A percentile compares a stretch with the other conserved stretches of the same genome.
phyloP scores from a whole-genome alignment of 35 echinoderm and acorn worm species.

The Ophioderma brevispina region DNA sequence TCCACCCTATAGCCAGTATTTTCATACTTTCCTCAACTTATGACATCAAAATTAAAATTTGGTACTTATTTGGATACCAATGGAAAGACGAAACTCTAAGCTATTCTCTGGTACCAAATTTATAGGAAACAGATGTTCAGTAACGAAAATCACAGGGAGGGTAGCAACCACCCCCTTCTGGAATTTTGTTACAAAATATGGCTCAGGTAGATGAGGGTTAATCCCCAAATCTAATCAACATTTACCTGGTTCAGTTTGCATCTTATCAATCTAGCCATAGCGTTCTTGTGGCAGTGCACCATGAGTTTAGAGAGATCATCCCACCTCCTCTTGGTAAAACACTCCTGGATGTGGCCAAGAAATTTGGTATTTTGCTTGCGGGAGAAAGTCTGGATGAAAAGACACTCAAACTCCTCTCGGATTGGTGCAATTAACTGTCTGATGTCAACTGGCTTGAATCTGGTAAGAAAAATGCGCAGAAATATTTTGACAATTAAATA shows the following conservation, averaged over 20 bases:
- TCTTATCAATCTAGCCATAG: constrained; percentile 43
- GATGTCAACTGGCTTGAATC: constrained; percentile 95
- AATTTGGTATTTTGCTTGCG: constrained; percentile 85
- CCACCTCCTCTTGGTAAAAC: constrained; percentile 67
- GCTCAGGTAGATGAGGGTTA: too few species aligned
- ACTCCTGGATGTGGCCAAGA: constrained; percentile 83
- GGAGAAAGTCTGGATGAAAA: constrained; percentile 73
- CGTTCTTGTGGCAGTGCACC: constrained; percentile 63
- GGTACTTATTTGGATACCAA: too few species aligned
- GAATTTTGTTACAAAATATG: too few species aligned
- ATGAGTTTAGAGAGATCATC: constrained; percentile 79
- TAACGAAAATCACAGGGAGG: too few species aligned
- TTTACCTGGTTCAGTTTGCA: background rate
- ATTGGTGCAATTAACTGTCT: constrained; percentile 75
- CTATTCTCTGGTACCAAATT: too few species aligned
- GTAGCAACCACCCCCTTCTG: too few species aligned
- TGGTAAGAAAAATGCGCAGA: background rate
- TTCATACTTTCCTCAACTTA: too few species aligned
- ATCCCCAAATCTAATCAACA: too few species aligned
- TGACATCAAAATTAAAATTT: too few species aligned
- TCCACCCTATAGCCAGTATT: too few species aligned
- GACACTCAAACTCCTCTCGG: constrained; percentile 77
- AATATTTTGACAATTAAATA: background rate
- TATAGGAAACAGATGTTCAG: too few species aligned
- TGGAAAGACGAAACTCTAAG: too few species aligned